Evolutionary conservation across 2,113 vertebrate species (phyloP).

Genomic region (Pollimyrus isidori): DNA sequence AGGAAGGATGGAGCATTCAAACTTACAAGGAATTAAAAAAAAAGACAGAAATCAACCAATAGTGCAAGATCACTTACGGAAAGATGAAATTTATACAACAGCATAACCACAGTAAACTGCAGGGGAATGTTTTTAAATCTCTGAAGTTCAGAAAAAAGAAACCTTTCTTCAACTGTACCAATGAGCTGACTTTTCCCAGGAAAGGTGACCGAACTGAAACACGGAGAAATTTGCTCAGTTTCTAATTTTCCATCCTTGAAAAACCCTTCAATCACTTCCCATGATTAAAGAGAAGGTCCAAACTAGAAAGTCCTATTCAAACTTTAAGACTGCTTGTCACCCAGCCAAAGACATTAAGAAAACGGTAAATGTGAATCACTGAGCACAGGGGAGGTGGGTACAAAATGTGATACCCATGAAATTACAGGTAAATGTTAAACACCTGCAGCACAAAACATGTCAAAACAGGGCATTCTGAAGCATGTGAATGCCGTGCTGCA

Average conservation of each 20-base stretch:
- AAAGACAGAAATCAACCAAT: neutral
- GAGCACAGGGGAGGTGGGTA: neutral
- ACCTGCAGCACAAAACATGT: neutral
- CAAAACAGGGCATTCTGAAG: neutral
- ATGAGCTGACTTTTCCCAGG: neutral
- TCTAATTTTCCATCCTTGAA: neutral
- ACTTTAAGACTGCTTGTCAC: neutral
- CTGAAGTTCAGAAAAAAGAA: neutral
- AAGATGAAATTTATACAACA: neutral
- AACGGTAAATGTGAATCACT: neutral
- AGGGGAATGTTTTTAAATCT: neutral
- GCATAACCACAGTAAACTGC: neutral
- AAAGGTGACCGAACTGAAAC: neutral
- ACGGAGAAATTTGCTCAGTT: neutral
- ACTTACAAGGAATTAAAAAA: neutral
- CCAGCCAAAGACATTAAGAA: neutral
- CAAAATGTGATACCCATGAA: neutral
- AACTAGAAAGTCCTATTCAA: neutral
- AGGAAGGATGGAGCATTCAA: neutral
- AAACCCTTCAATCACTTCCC: neutral
- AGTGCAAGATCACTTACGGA: neutral
- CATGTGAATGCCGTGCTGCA: neutral
- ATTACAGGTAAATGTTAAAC: conserved; percentile 8
- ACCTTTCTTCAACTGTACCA: neutral
- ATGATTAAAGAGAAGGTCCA: neutral